Evolutionary conservation across 92 coral and sea anemone species (phyloP), one percentile per base, ranked within the genome.

Genomic region (Isaurus tuberculatus): DNA sequence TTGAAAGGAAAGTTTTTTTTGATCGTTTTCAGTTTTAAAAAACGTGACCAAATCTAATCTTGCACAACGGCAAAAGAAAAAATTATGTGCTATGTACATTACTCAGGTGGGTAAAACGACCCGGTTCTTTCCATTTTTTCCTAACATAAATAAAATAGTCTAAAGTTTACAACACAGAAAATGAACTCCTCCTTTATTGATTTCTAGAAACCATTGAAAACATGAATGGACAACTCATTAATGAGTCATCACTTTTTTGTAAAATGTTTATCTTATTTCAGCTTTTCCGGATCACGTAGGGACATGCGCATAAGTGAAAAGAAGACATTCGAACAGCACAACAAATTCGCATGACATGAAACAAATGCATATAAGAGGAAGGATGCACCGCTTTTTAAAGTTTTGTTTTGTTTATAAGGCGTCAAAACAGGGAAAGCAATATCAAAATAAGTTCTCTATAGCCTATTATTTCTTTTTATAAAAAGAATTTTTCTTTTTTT

Each of bases 271-370:
- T 40, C 7, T 17, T 26, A 14, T 72, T 22, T 22, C 27, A 15
- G 36, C n/a, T 51, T 34, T 72, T 72, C 78, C 78, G 60, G 78
- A 49, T 72, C 78, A 72, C 78, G 78, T 72, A 72, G 9, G 8
- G 36, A 15, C 78, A 72, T 49, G 78, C 60, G 60, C 60, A 43
- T 42, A 8, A 19, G 5, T 7, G 42, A 13, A 66, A 13, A 70
- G 11, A 8, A 4, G 27, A 25, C 53, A 44, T 0, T 27, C 3
- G 34, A 43, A 72, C 36, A 46, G 14, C 30, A 69, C 26, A 67
- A 17, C 2, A 9, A 37, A 27, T 29, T 63, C 69, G 57, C 78
- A 72, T 23, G 36, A 25, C 14, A 25, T 44, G 78, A 72, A 72
- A 72, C 78, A 72, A 23, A 23, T 60, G 23, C 61, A 22, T 22